phyloP scores from a whole-genome alignment of 2,888 invertebrate species.

The Panzeria rudis region DNA sequence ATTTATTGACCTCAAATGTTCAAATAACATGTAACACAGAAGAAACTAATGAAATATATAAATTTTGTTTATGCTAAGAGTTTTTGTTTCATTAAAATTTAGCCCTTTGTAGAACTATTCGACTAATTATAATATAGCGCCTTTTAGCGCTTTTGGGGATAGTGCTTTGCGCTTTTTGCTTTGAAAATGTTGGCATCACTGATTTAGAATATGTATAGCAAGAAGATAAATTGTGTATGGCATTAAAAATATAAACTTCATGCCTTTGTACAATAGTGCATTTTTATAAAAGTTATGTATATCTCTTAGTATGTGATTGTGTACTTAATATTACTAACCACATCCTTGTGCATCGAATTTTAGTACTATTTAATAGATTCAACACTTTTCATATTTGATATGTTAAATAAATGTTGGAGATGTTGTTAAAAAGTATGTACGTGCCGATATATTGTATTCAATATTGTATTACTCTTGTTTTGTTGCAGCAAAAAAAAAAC shows the following conservation, averaged over 20 bases:
- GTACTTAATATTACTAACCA: conserved; percentile 13
- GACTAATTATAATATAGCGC: too few relatives aligned
- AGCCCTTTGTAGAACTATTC: too few relatives aligned
- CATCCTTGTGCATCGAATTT: conserved; percentile 33
- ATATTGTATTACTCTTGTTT: conserved; percentile 20
- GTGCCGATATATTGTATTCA: conserved; percentile 46
- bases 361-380: conserved; percentile 19
- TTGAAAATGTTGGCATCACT: too few relatives aligned
- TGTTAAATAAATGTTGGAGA: conserved; percentile 56
- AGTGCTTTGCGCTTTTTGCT: too few relatives aligned
- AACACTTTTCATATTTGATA: conserved; percentile 60
- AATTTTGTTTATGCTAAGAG: too few relatives aligned
- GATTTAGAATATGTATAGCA: conserved; percentile 2
- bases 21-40: too few relatives aligned
- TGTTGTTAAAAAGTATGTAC: conserved; percentile 27
- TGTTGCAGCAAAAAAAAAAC: neutral
- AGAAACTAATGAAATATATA: too few relatives aligned
- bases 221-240: neutral
- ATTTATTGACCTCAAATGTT: too few relatives aligned
- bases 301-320: neutral
- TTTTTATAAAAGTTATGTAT: neutral
- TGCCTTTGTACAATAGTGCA: neutral
- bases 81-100: too few relatives aligned
- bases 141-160: too few relatives aligned
- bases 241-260: conserved; percentile 24